These are phyloP conservation scores for Labia minor DNA, from an alignment of 2,888 invertebrate species.

Conservation along the genomic window DNA sequence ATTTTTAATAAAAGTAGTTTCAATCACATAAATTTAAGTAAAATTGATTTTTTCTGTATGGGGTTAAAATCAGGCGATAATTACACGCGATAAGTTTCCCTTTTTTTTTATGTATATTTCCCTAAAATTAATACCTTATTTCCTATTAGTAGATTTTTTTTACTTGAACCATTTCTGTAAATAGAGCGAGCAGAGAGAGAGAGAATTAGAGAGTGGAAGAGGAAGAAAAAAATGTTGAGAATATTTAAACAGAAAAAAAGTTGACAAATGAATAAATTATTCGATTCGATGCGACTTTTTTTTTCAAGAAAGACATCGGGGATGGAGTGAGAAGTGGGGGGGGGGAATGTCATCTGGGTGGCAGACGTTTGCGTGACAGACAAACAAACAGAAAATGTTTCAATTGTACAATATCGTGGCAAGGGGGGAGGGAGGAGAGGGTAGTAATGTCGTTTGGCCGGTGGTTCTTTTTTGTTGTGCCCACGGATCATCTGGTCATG, in stretches of 20 bases:
- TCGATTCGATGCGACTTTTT: not conserved
- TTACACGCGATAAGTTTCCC: too few species aligned
- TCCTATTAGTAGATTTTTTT: too few species aligned
- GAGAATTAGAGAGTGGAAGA: not conserved
- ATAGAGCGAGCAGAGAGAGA: too few species aligned
- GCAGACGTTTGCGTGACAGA: conserved; percentile 13
- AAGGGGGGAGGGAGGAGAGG: too few species aligned
- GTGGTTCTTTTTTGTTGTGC: not conserved
- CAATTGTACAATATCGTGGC: not conserved
- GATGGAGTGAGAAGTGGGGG: not conserved
- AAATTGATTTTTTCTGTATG: too few species aligned
- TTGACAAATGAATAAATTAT: conserved; percentile 13
- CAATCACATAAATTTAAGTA: too few species aligned
- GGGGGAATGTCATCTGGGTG: not conserved
- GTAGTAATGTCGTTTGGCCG: not conserved
- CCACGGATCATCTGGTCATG: not conserved
- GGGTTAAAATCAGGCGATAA: too few species aligned
- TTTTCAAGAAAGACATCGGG: not conserved
- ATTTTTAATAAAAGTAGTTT: too few species aligned
- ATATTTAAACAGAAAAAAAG: not conserved
- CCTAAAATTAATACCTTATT: too few species aligned
- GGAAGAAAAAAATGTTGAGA: not conserved
- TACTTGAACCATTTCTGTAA: not conserved
- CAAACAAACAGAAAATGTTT: not conserved
- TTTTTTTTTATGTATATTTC: too few species aligned